Evolutionary conservation across 2,888 invertebrate species (phyloP).

Genomic region (Scrobipalpa atriplicella): DNA sequence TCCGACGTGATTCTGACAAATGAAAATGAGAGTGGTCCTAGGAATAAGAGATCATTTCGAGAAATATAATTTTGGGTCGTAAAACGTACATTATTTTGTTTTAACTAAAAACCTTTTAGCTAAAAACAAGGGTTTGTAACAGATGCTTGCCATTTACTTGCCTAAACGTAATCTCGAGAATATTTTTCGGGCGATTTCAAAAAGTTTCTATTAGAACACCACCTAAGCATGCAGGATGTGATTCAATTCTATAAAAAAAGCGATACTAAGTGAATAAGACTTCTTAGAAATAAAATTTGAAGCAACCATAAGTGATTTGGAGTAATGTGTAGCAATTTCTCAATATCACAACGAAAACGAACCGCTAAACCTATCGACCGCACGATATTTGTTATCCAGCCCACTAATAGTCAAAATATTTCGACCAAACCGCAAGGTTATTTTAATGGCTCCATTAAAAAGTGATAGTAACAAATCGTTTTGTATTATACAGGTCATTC

Average conservation of each 20-base stretch:
- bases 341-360: constrained; percentile 51
- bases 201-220: no score
- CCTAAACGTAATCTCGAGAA: no score
- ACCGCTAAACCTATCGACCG: constrained; percentile 58
- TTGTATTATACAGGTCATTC: constrained; percentile 51
- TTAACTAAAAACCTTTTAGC: neutral
- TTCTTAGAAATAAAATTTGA: constrained; percentile 42
- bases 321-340: constrained; percentile 61
- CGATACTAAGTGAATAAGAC: constrained; percentile 35
- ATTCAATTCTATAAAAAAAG: no score
- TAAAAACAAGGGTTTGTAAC: neutral
- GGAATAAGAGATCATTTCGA: constrained; percentile 14
- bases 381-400: constrained; percentile 67
- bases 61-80: neutral
- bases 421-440: constrained; percentile 67
- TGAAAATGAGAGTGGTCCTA: constrained; percentile 51
- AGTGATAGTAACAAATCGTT: constrained; percentile 77
- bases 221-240: no score
- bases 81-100: no score
- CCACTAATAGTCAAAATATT: constrained; percentile 67
- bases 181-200: no score
- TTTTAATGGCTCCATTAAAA: constrained; percentile 77
- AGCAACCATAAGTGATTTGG: constrained; percentile 52
- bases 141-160: no score
- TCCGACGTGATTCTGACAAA: constrained; percentile 40